Percentiles rank a stretch among this genome's conserved stretches.
These are phyloP conservation scores for Amblyraja radiata DNA, from an alignment of 2,797 vertebrate species.

Conservation along the genomic window DNA sequence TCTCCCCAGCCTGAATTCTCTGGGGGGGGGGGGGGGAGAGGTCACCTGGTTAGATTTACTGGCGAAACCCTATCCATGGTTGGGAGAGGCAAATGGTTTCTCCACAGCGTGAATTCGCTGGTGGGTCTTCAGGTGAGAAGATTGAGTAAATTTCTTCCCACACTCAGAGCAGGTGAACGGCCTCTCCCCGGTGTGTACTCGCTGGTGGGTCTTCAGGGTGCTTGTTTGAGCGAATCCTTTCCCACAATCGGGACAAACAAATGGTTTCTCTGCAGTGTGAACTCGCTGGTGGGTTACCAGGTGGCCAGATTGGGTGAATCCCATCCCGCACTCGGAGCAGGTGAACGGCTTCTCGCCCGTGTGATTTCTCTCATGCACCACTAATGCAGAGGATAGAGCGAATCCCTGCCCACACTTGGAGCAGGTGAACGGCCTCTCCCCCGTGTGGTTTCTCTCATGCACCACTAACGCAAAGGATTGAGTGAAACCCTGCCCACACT, in stretches of 20 bases:
- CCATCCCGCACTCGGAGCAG: constrained; percentile 11
- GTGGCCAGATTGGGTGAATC: neutral
- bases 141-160: neutral
- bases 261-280: no score
- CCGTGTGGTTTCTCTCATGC: no score
- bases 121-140: no score
- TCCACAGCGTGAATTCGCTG: no score
- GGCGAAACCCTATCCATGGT: no score
- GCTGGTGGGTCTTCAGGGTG: neutral
- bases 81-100: no score
- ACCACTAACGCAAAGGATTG: no score
- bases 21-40: no score
- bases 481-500: neutral
- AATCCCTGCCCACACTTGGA: neutral
- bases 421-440: neutral
- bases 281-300: no score
- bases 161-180: neutral
- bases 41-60: no score
- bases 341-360: neutral
- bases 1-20: no score
- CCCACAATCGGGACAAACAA: neutral
- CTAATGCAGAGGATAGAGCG: neutral
- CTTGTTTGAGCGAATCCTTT: neutral
- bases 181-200: neutral
- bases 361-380: neutral